phyloP scores from a whole-genome alignment of 2,113 vertebrate species.

The Psephotus haematonotus region DNA sequence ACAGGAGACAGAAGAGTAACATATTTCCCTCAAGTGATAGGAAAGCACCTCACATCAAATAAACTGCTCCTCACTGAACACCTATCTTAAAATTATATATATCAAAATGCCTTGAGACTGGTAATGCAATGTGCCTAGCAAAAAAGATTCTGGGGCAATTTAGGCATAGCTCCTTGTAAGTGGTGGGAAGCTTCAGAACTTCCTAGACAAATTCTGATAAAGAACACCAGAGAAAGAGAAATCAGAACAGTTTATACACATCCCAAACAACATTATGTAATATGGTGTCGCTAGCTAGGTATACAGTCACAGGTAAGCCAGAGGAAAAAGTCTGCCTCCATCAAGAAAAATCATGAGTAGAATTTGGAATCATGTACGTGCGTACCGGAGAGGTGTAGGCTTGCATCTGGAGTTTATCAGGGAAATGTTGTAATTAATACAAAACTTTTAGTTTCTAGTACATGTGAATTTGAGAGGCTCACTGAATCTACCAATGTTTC shows the following conservation, averaged over 20 bases:
- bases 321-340: background rate
- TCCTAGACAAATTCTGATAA: background rate
- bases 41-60: background rate
- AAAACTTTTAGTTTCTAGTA: background rate
- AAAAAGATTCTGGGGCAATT: background rate
- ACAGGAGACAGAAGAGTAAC: background rate
- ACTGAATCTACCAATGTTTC: background rate
- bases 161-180: background rate
- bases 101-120: background rate
- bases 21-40: background rate
- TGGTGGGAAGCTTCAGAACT: background rate
- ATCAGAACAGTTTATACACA: background rate
- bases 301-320: background rate
- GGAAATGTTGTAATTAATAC: background rate
- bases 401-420: background rate
- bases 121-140: background rate
- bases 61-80: background rate
- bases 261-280: background rate
- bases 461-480: background rate
- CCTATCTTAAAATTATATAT: background rate
- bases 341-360: background rate
- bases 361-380: background rate
- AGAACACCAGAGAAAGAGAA: background rate
- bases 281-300: background rate
- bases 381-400: background rate